Evolutionary conservation across 92 coral and sea anemone genomes (phyloP).

Genomic region (Palythoa grandiflora): DNA sequence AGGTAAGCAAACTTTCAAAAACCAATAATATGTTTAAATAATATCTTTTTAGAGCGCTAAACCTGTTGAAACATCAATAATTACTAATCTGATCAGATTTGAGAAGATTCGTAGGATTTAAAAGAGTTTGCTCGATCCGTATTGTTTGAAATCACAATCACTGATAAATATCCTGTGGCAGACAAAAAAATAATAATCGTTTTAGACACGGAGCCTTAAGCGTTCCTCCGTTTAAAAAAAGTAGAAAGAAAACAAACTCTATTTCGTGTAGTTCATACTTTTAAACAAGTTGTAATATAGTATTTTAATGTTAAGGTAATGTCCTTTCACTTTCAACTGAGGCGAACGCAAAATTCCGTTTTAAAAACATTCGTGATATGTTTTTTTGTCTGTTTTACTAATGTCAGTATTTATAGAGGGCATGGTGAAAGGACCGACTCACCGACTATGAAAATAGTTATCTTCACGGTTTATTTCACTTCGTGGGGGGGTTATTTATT

Average conservation of each 20-base stretch:
- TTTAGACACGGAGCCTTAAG: neutral
- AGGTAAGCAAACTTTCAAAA: neutral
- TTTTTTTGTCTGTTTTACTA: neutral
- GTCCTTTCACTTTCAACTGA: neutral
- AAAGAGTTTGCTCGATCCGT: neutral
- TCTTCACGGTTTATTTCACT: neutral
- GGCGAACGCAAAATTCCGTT: neutral
- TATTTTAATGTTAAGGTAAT: neutral
- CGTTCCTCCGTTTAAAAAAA: neutral
- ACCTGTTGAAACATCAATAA: neutral
- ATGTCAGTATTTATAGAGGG: neutral
- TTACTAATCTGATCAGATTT: neutral
- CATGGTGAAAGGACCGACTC: neutral
- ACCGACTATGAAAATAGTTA: neutral
- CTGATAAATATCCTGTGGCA: neutral
- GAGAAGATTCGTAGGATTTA: neutral
- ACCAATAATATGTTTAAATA: no score
- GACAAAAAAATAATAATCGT: neutral
- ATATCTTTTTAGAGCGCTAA: neutral
- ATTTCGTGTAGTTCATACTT: neutral
- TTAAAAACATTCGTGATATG: neutral
- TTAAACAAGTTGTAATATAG: neutral
- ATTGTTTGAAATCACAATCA: neutral
- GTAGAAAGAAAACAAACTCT: neutral
- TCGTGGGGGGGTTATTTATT: neutral